Evolutionary conservation across 1,140 invertebrate species (phyloP).

Genomic region (Drosophila nasuta): DNA sequence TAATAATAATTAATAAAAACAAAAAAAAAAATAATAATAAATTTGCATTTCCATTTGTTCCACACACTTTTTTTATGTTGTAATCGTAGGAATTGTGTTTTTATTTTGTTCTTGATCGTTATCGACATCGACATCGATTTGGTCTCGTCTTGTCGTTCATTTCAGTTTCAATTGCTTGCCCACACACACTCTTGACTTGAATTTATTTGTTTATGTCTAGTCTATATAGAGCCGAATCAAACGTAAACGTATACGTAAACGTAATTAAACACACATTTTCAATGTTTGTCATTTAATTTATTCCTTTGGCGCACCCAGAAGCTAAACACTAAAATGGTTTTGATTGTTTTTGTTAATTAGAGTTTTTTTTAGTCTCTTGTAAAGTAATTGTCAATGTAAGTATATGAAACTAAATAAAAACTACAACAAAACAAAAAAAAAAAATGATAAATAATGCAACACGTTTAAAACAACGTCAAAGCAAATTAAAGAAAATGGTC

Average conservation of each 20-base stretch:
- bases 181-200: conserved; percentile 30
- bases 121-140: conserved; percentile 11
- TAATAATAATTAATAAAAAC: too few species aligned
- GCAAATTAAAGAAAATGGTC: conserved; percentile 55
- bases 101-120: conserved; percentile 36
- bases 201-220: conserved; percentile 36
- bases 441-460: conserved; percentile 54
- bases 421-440: conserved; percentile 34
- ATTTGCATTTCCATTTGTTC: conserved; percentile 66
- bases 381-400: conserved; percentile 82
- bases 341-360: conserved; percentile 52
- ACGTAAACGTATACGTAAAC: conserved; percentile 20
- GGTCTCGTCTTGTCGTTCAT: conserved; percentile 29
- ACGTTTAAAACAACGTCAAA: conserved; percentile 50
- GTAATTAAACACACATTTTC: conserved; percentile 23
- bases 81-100: conserved; percentile 76
- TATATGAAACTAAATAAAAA: conserved; percentile 57
- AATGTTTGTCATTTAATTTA: conserved; percentile 33
- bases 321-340: conserved; percentile 11
- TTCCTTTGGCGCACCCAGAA: conserved; percentile 59
- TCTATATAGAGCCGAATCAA: conserved; percentile 33
- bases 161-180: conserved; percentile 42
- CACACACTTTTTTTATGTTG: conserved; percentile 64
- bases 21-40: conserved; percentile 44
- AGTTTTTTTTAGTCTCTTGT: conserved; percentile 65